These are phyloP conservation scores for Saguinus imperator DNA, from an alignment of 2,113 vertebrate genomes.

Conservation along the genomic window DNA sequence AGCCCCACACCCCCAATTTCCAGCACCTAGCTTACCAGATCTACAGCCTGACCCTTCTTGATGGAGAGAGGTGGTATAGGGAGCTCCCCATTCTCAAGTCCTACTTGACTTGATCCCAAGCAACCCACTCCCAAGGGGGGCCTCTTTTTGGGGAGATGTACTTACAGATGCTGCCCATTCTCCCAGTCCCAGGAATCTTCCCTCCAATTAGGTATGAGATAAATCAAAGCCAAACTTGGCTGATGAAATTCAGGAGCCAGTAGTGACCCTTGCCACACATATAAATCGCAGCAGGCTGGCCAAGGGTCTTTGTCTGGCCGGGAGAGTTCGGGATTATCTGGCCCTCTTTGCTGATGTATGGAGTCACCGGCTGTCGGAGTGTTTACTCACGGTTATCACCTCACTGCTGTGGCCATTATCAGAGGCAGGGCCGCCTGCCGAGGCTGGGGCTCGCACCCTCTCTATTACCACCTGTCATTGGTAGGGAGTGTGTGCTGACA, in stretches of 20 bases:
- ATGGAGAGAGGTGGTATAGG: neutral
- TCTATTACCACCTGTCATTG: conserved; percentile 94
- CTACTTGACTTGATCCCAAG: neutral
- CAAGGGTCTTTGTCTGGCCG: conserved; percentile 78
- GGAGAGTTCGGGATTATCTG: conserved; percentile 84
- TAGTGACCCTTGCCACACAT: conserved; percentile 81
- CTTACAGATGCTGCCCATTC: conserved; percentile 52
- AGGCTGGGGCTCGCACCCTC: conserved; percentile 90
- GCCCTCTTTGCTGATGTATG: conserved; percentile 89
- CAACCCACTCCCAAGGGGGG: conserved; percentile 15
- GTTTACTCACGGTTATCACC: conserved; percentile 91
- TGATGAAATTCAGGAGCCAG: conserved; percentile 86
- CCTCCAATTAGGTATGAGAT: conserved; percentile 77
- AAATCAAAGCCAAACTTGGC: conserved; percentile 82
- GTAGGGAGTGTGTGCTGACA: conserved; percentile 89
- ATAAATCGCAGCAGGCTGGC: conserved; percentile 83
- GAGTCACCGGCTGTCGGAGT: conserved; percentile 84
- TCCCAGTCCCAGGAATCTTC: conserved; percentile 80
- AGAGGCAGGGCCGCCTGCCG: conserved; percentile 88
- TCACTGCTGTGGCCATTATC: conserved; percentile 85
- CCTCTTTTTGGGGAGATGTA: conserved; percentile 46
- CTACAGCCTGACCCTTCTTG: neutral
- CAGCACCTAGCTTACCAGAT: neutral
- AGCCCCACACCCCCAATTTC: neutral
- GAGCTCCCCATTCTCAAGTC: neutral